phyloP scores from a whole-genome alignment of 2,888 invertebrate genomes.

The Electrophaes corylata region DNA sequence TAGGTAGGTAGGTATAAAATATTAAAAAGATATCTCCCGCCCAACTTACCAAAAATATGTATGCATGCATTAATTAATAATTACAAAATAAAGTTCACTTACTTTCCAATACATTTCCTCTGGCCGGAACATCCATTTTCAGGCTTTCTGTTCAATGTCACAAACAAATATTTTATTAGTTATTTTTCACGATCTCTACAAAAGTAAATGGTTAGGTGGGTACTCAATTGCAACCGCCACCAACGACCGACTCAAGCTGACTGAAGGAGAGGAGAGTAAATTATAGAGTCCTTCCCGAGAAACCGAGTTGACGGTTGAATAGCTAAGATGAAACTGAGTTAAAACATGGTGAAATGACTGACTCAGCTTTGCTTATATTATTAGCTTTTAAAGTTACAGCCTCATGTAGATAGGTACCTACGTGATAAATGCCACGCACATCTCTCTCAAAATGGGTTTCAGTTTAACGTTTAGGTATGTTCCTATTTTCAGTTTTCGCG shows the following conservation, averaged over 20 bases:
- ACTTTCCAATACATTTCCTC: slow-evolving; percentile 85
- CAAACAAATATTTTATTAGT: not conserved
- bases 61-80: too few species aligned
- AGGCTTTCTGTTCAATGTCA: not conserved
- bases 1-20: too few species aligned
- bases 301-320: not conserved
- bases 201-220: not conserved
- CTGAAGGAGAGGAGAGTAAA: slow-evolving; percentile 2
- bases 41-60: too few species aligned
- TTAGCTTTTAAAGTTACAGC: not conserved
- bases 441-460: slow-evolving; percentile 33
- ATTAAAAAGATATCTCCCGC: too few species aligned
- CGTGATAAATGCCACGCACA: slow-evolving; percentile 53
- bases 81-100: slow-evolving; percentile 58
- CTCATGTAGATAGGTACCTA: slow-evolving; percentile 24
- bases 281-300: not conserved
- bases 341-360: slow-evolving; percentile 40
- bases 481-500: slow-evolving; percentile 68
- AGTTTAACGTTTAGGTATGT: slow-evolving; percentile 22
- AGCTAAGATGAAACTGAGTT: slow-evolving; percentile 24
- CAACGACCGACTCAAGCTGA: slow-evolving; percentile 23
- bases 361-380: slow-evolving; percentile 26
- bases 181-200: slow-evolving; percentile 4
- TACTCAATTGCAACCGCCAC: slow-evolving; percentile 12
- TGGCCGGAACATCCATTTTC: slow-evolving; percentile 81